Evolutionary conservation across 2,113 vertebrate genomes (phyloP), one percentile per base, ranked within the genome.

Genomic region (Cheilinus undulatus): DNA sequence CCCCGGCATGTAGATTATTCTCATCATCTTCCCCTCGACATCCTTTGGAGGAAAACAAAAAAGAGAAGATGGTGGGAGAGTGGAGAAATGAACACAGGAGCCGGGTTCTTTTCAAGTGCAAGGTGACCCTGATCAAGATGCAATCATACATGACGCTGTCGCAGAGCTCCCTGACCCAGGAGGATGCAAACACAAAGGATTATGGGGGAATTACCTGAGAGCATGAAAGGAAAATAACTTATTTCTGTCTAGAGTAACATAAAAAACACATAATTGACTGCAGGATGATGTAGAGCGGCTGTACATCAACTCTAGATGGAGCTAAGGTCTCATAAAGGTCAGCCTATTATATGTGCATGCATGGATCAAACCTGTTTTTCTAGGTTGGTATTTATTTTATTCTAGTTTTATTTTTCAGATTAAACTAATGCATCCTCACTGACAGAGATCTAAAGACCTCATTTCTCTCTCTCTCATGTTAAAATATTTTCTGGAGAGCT

Each of bases 1-100:
- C 80, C 65, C 65, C 40, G 42, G 72, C 86, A 89, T 92, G 86
- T 84, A 89, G 87, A 93, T 93, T 84, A 84, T 78, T 63, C 83
- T 80, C 84, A 76, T 84, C 85, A 88, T 71, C 80, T 73, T 68
- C 80, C 75, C 27, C 61, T 59, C 76, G 69, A 34, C 67, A 42
- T 69, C 75, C 76, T 60, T 52, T 59, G 57, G 66, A 69, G 13
- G 66, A 54, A 80, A 79, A 82, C 62, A 79, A 59, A 77, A 79
- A 67, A 64, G 72, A 62, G 72, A 62, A 30, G 71, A 76, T 38
- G 50, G 61, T 32, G 66, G 56, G 65, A 53, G 76, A 61, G 67
- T 51, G 62, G 48, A 64, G 75, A 73, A 70, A 69, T 46, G 26
- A 78, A 76, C 73, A 58, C 56, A 73, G 34, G 78, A 58, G 53